A percentile compares a stretch with the other conserved stretches of the same genome.
Conservation (phyloP, 2,888 invertebrate species). For the Plagodis dolabraria region DNA sequence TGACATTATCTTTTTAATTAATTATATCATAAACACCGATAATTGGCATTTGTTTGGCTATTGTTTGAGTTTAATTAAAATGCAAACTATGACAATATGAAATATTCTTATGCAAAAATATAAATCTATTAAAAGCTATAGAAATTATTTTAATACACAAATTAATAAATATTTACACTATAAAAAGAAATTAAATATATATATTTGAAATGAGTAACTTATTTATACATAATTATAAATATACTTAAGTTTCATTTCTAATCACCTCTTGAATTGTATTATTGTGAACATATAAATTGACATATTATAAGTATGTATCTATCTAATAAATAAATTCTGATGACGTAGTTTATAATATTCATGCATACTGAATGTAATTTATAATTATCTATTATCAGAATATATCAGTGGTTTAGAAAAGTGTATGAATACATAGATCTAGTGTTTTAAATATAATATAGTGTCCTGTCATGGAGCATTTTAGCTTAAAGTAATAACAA, state of each 20-base stretch:
- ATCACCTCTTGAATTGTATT: no score
- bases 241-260: no score
- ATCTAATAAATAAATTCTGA: no score
- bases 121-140: background rate
- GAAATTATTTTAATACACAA: background rate
- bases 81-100: constrained; percentile 1
- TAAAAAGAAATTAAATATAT: background rate
- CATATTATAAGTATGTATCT: no score
- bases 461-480: no score
- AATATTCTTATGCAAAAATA: background rate
- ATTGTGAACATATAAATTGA: no score
- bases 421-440: background rate
- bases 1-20: no score
- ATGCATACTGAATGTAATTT: no score
- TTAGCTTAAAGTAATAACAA: no score
- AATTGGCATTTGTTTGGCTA: background rate
- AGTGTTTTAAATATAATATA: background rate
- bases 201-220: no score
- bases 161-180: background rate
- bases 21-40: background rate
- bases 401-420: background rate
- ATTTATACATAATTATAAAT: no score
- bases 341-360: no score
- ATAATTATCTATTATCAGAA: background rate
- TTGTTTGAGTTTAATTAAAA: background rate